A percentile compares a stretch with the other conserved stretches of the same genome.
Conservation (phyloP, 2,888 invertebrate species). For the Metopia argyrocephala region DNA sequence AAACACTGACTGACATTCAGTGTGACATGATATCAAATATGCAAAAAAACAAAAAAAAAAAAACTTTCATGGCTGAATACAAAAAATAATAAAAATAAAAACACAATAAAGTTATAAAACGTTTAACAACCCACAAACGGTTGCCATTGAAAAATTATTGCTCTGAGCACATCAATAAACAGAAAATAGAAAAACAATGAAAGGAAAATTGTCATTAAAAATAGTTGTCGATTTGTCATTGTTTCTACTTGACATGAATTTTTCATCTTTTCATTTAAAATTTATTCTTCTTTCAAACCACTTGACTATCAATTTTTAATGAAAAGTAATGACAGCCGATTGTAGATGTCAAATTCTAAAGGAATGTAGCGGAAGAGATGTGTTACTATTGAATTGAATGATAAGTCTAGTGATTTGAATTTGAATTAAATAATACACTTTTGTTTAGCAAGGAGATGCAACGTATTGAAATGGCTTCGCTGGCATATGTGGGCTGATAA, state of each 20-base stretch:
- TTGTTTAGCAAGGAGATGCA: too few relatives aligned
- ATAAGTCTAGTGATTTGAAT: too few relatives aligned
- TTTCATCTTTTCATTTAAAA: neutral
- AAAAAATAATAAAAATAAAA: neutral
- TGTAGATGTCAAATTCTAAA: neutral
- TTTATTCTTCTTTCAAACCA: neutral
- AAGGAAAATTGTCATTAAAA: neutral
- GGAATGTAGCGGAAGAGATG: neutral
- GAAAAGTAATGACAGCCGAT: slow-evolving; percentile 17
- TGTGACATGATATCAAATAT: neutral
- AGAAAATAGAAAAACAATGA: neutral
- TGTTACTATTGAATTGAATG: neutral
- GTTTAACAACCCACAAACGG: neutral
- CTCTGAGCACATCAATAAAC: neutral
- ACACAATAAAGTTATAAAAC: neutral
- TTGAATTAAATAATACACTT: too few relatives aligned
- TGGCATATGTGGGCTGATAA: too few relatives aligned
- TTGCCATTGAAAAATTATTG: neutral
- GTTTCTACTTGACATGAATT: neutral
- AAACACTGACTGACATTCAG: neutral
- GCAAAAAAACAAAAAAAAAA: too few relatives aligned
- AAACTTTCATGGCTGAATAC: neutral
- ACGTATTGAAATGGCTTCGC: too few relatives aligned
- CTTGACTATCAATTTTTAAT: slow-evolving; percentile 5
- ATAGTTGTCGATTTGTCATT: slow-evolving; percentile 10